These are phyloP conservation scores for Anguilla marmorata DNA, from an alignment of 2,797 vertebrate genomes.

Conservation along the genomic window DNA sequence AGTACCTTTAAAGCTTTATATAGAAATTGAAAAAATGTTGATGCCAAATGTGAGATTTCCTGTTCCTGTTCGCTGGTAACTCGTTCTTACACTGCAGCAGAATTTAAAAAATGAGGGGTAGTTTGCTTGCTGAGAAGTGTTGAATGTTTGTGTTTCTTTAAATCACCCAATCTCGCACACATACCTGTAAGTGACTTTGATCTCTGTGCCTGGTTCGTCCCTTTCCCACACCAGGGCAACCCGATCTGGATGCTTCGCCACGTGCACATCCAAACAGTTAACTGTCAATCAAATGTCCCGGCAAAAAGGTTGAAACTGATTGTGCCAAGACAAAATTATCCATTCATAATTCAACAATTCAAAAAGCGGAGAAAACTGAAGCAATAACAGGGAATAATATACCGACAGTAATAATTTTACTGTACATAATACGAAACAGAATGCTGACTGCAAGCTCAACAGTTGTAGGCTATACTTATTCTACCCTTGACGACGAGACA, in stretches of 20 bases:
- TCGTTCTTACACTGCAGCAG: not conserved
- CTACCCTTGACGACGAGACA: not conserved
- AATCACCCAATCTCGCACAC: not conserved
- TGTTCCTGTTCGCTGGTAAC: not conserved
- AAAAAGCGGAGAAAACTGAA: not conserved
- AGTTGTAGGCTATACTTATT: not conserved
- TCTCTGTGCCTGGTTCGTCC: slow-evolving; percentile 88
- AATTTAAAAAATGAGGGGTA: not conserved
- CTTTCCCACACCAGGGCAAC: slow-evolving; percentile 94
- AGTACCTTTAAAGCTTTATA: not conserved
- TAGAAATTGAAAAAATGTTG: not conserved
- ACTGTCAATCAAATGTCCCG: slow-evolving; percentile 68
- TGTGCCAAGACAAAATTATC: not conserved
- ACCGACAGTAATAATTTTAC: not conserved
- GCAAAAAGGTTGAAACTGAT: not conserved
- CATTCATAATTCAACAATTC: not conserved
- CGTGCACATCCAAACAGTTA: slow-evolving; percentile 94
- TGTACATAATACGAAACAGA: not conserved
- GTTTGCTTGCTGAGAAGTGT: not conserved
- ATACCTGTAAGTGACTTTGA: slow-evolving; percentile 88
- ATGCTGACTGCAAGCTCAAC: not conserved
- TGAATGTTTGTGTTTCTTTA: not conserved
- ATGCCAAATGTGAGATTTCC: not conserved
- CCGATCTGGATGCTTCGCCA: slow-evolving; percentile 76
- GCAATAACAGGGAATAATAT: not conserved